Percentiles rank a stretch among this genome's conserved stretches.
phyloP scores from a whole-genome alignment of 2,888 invertebrate species.

The Drosophila mulleri region DNA sequence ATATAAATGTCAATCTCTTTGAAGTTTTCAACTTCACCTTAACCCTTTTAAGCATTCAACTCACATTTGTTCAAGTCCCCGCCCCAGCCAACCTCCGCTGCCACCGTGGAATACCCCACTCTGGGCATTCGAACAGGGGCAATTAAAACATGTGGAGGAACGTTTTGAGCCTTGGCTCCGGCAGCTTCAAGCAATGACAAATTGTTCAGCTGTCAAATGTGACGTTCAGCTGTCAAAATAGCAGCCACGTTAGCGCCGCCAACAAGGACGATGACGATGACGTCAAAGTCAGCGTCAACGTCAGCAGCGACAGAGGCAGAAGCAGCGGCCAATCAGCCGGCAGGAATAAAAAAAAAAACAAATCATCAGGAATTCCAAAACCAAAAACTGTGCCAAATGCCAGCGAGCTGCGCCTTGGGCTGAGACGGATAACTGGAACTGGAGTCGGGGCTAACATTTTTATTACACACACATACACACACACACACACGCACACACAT shows the following conservation, averaged over 20 bases:
- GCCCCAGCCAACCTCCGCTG: no score
- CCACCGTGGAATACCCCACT: background rate
- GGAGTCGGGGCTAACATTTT: slow-evolving; percentile 47
- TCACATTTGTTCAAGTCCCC: no score
- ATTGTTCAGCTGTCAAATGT: slow-evolving; percentile 79
- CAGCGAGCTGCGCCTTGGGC: slow-evolving; percentile 4
- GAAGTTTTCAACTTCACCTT: slow-evolving; percentile 6
- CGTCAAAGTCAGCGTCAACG: slow-evolving; percentile 11
- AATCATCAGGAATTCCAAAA: slow-evolving; percentile 19
- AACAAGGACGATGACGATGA: slow-evolving; percentile 23
- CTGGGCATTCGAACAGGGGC: slow-evolving; percentile 22
- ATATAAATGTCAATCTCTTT: slow-evolving; percentile 8
- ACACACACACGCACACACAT: background rate
- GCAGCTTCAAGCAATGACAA: slow-evolving; percentile 73
- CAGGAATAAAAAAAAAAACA: slow-evolving; percentile 4
- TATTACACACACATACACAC: slow-evolving; percentile 44
- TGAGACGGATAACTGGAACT: background rate
- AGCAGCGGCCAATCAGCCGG: slow-evolving; percentile 36
- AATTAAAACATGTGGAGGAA: slow-evolving; percentile 61
- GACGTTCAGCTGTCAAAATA: slow-evolving; percentile 83
- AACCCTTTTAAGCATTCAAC: slow-evolving; percentile 10
- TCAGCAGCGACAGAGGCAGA: background rate
- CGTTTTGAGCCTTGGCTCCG: slow-evolving; percentile 26
- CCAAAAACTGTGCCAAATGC: slow-evolving; percentile 44
- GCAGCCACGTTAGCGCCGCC: slow-evolving; percentile 53